phyloP scores from a whole-genome alignment of 1,140 invertebrate species.

The Leptinotarsa defecta region DNA sequence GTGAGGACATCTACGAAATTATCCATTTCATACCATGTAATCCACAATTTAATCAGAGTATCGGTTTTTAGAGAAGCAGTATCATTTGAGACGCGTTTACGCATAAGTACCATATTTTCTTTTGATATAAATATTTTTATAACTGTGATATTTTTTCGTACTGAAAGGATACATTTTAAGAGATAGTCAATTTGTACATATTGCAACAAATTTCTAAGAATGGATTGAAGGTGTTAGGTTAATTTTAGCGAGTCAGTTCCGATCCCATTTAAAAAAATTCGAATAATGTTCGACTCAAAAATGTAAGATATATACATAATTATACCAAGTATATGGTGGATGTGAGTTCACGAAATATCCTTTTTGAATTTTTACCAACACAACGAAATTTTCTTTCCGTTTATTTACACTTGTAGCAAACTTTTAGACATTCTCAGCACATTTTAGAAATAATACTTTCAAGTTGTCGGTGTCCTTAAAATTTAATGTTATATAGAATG shows the following conservation, averaged over 20 bases:
- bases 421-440: conserved; percentile 40
- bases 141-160: conserved; percentile 54
- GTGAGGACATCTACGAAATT: no score
- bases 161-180: conserved; percentile 45
- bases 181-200: conserved; percentile 54
- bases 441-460: conserved; percentile 46
- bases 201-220: conserved; percentile 36
- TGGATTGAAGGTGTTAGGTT: conserved; percentile 19
- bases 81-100: not conserved
- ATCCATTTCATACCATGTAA: no score
- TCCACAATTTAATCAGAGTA: no score
- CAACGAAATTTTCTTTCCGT: conserved; percentile 35
- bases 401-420: conserved; percentile 34
- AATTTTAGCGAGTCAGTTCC: not conserved
- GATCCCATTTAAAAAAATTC: not conserved
- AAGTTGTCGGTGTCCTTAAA: conserved; percentile 52
- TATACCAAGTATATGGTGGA: conserved; percentile 23
- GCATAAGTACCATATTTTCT: not conserved
- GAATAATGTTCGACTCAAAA: conserved; percentile 6
- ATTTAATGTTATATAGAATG: conserved; percentile 52
- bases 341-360: conserved; percentile 12
- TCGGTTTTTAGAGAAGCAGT: not conserved
- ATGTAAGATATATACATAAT: conserved; percentile 28
- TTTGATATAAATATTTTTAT: conserved; percentile 19
- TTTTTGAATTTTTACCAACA: conserved; percentile 29